Evolutionary conservation across 2,888 invertebrate species (phyloP).

Genomic region (Polydrusus cervinus): DNA sequence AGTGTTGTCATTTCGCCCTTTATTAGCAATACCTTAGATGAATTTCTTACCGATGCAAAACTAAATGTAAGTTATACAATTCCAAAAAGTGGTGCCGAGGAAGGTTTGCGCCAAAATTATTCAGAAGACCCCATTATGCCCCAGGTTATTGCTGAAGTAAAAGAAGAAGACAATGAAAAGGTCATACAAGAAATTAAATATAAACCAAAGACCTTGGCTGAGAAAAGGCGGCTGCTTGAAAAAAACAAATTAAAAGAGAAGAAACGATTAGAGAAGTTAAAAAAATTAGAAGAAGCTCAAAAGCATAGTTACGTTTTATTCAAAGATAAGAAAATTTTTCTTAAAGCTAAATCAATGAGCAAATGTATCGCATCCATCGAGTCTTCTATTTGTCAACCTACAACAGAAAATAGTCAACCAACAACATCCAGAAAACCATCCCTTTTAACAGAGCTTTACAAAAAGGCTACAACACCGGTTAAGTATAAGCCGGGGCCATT

Average conservation of each 20-base stretch:
- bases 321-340: constrained; percentile 59
- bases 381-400: constrained; percentile 61
- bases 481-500: constrained; percentile 77
- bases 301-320: constrained; percentile 59
- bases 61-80: constrained; percentile 70
- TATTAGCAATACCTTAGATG: constrained; percentile 72
- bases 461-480: constrained; percentile 61
- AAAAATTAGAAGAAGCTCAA: constrained; percentile 40
- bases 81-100: constrained; percentile 67
- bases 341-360: constrained; percentile 51
- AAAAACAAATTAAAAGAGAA: constrained; percentile 50
- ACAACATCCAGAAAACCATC: constrained; percentile 61
- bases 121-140: constrained; percentile 54
- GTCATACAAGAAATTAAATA: constrained; percentile 51
- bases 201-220: constrained; percentile 74
- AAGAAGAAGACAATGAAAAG: constrained; percentile 43
- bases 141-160: constrained; percentile 36
- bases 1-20: constrained; percentile 68
- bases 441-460: constrained; percentile 69
- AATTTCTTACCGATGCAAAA: constrained; percentile 72
- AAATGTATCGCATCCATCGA: constrained; percentile 57
- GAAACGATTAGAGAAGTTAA: constrained; percentile 48
- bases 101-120: constrained; percentile 58
- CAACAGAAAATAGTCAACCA: background rate
- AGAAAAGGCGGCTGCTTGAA: constrained; percentile 72